A percentile compares a stretch with the other conserved stretches of the same genome.
phyloP scores from a whole-genome alignment of 2,888 invertebrate genomes.

The Agrypnus murinus region DNA sequence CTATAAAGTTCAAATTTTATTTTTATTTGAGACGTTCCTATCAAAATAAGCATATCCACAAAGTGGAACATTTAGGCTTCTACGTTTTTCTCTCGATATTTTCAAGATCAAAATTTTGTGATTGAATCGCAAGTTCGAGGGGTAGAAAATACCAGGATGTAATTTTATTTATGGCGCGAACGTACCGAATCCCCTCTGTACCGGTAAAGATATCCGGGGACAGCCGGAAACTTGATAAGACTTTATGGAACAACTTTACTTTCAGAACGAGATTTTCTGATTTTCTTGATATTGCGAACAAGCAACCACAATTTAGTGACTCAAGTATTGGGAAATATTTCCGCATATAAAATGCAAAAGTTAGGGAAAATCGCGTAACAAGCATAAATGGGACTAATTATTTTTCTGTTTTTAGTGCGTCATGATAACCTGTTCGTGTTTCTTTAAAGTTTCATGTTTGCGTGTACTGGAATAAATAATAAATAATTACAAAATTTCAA shows the following conservation, averaged over 20 bases:
- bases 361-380: conserved; percentile 17
- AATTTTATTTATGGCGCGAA: conserved; percentile 46
- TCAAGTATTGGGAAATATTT: conserved; percentile 38
- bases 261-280: conserved; percentile 53
- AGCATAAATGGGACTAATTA: neutral
- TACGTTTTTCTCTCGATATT: conserved; percentile 27
- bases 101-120: conserved; percentile 41
- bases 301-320: conserved; percentile 42
- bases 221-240: conserved; percentile 58
- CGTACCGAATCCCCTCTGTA: conserved; percentile 47
- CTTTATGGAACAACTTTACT: conserved; percentile 57
- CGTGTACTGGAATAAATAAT: neutral
- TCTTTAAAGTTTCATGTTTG: neutral
- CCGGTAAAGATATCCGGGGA: conserved; percentile 55
- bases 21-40: neutral
- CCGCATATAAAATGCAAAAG: conserved; percentile 26
- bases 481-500: too few species aligned
- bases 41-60: conserved; percentile 24
- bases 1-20: too few species aligned
- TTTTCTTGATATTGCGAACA: conserved; percentile 45
- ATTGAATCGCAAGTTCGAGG: conserved; percentile 44
- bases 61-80: conserved; percentile 21
- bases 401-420: neutral
- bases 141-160: conserved; percentile 43
- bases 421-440: neutral